Evolutionary conservation across 2,797 vertebrate species (phyloP), one percentile per base, ranked within the genome.

Genomic region (Huso huso): DNA sequence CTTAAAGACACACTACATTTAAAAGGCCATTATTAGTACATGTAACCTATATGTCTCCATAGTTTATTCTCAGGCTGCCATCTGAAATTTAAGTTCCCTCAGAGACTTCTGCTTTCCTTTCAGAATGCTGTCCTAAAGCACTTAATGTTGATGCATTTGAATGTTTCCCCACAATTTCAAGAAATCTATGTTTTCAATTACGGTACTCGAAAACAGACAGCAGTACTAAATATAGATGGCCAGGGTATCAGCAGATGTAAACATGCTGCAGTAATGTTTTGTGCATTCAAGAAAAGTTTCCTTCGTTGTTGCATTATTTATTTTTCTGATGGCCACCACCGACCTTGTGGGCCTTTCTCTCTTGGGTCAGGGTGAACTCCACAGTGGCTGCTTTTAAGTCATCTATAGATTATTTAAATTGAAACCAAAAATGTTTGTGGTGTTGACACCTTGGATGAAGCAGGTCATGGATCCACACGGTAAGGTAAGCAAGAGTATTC

Each of bases 11-110:
- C 71, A 77, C 75, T 74, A 79, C 76, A 13, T 75, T 73, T 69
- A 70, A 74, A 72, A 72, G 73, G 58, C 69, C 72, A 80, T 81
- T 75, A 79, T 77, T 77, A 78, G 72, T 71, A 73, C 73, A 77
- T 79, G 75, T 67, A 73, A 73, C 49, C 7, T 60, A 71, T 67
- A 74, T 68, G 70, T 73, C 71, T 77, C 70, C 60, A 57, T 62
- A 10, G 62, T 57, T 65, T 66, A 73, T 70, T 69, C 69, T 64
- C 68, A 68, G 70, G 73, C 71, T 62, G 60, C 64, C 58, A 66
- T 68, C 59, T 69, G 66, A 71, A 62, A 71, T 52, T 48, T 61
- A 60, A 62, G 57, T 59, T 60, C 49, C 68, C 75, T 65, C 51
- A 51, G 71, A 73, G 71, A 75, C 37, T 48, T 37, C 61, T 62